These are phyloP conservation scores for Anthophora plumipes DNA, from an alignment of 2,888 invertebrate species.

Conservation along the genomic window DNA sequence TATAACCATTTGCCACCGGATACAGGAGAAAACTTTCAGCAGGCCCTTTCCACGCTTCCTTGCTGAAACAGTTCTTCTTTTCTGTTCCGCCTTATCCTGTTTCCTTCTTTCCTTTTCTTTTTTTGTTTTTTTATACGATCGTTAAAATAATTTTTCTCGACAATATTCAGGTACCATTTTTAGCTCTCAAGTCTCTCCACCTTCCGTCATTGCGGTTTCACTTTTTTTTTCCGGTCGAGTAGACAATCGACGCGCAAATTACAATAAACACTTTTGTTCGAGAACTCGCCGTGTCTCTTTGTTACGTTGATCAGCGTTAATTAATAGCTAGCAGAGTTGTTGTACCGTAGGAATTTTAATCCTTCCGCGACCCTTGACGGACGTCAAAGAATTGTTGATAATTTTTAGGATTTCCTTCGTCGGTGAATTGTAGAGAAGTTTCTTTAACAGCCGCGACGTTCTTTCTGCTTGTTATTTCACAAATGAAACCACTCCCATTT, in stretches of 20 bases:
- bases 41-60: slow-evolving; percentile 46
- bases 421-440: no score
- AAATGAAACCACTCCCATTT: no score
- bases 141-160: slow-evolving; percentile 41
- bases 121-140: neutral
- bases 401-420: no score
- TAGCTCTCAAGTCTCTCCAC: neutral
- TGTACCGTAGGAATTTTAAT: neutral
- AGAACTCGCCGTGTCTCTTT: neutral
- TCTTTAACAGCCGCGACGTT: no score
- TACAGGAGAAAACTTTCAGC: slow-evolving; percentile 65
- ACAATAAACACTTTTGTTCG: slow-evolving; percentile 34
- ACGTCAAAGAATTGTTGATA: no score
- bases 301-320: slow-evolving; percentile 21
- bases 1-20: slow-evolving; percentile 61
- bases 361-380: no score
- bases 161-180: neutral
- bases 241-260: slow-evolving; percentile 35
- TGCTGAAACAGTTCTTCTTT: slow-evolving; percentile 30
- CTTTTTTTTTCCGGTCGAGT: neutral
- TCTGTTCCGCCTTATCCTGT: neutral
- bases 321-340: slow-evolving; percentile 13
- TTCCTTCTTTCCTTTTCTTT: neutral
- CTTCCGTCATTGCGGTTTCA: neutral
- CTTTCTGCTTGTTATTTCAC: no score